Percentiles rank a stretch among this genome's conserved stretches.
These are phyloP conservation scores for Archips crataeganus DNA, from an alignment of 2,888 invertebrate species.

Conservation along the genomic window DNA sequence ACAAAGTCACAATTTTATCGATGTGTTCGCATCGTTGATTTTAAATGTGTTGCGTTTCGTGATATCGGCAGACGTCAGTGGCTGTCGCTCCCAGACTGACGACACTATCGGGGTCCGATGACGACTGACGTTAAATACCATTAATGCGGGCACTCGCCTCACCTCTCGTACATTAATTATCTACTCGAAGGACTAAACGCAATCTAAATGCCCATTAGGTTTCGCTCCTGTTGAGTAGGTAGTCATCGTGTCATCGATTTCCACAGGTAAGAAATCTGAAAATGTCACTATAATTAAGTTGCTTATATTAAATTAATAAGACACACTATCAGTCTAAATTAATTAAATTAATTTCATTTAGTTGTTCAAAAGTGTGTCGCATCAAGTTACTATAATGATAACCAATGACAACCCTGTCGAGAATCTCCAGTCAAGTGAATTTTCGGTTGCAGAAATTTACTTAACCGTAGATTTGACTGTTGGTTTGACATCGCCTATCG, in stretches of 20 bases:
- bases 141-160: slow-evolving; percentile 45
- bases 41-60: slow-evolving; percentile 68
- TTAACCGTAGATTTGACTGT: no score
- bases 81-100: slow-evolving; percentile 57
- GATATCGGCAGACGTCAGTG: slow-evolving; percentile 64
- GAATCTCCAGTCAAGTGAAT: no score
- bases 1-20: slow-evolving; percentile 68
- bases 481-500: no score
- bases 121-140: slow-evolving; percentile 56
- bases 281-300: no score
- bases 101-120: slow-evolving; percentile 31
- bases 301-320: no score
- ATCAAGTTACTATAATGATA: no score
- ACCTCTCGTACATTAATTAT: slow-evolving; percentile 35
- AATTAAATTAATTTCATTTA: no score
- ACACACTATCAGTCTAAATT: no score
- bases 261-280: no score
- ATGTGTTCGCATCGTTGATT: slow-evolving; percentile 64
- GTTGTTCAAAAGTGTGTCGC: no score
- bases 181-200: slow-evolving; percentile 20
- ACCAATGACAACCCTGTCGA: no score
- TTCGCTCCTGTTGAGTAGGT: background rate
- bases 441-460: no score
- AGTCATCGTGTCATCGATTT: background rate
- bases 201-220: background rate